These are phyloP conservation scores for Drosophila paranaensis DNA, from an alignment of 2,888 invertebrate species.

Conservation along the genomic window DNA sequence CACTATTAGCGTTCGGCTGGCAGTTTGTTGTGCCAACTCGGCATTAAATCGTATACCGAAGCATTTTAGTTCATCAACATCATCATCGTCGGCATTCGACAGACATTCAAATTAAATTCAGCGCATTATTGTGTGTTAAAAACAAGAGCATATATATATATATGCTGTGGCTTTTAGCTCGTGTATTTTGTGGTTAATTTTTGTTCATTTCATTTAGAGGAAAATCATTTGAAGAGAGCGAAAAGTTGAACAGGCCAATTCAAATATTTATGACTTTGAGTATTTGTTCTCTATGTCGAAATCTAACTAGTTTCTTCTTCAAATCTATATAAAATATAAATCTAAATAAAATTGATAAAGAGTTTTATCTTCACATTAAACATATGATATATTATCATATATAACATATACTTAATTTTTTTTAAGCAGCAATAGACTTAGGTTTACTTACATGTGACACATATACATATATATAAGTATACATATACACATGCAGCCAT, in stretches of 20 bases:
- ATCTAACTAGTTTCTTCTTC: too few species aligned
- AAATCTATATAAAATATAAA: too few species aligned
- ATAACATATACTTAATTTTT: too few species aligned
- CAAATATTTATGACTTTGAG: too few species aligned
- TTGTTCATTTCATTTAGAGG: neutral
- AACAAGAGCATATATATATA: neutral
- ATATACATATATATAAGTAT: too few species aligned
- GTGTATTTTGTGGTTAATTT: conserved; percentile 22
- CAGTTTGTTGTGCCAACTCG: conserved; percentile 49
- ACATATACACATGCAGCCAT: neutral
- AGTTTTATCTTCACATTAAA: too few species aligned
- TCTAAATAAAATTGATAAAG: too few species aligned
- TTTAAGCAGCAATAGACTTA: too few species aligned
- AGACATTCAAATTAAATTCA: conserved; percentile 69
- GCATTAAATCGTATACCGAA: conserved; percentile 23
- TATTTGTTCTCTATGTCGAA: too few species aligned
- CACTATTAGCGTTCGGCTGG: conserved; percentile 72
- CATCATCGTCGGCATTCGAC: conserved; percentile 29
- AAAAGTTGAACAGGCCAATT: neutral
- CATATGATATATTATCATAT: too few species aligned
- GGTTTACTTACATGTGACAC: too few species aligned
- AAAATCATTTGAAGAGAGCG: neutral
- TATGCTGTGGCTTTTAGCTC: neutral
- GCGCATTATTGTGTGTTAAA: conserved; percentile 46
- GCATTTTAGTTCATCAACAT: conserved; percentile 39